Conservation (phyloP, 1,140 invertebrate genomes). For the Drosophila chauvacae region DNA sequence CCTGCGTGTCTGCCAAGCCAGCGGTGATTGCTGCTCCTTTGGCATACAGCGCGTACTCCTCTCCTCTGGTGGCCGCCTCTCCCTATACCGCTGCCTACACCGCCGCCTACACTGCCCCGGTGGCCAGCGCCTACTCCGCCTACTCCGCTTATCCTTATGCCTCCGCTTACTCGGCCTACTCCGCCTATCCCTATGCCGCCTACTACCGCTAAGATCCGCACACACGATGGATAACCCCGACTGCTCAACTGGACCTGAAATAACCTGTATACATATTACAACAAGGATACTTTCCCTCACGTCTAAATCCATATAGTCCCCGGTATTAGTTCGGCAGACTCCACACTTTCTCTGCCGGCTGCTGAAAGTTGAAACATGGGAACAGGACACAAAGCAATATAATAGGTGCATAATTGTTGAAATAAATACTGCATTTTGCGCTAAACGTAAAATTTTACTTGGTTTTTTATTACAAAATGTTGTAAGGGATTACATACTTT, state of each 20-base stretch:
- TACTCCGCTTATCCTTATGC: constrained; percentile 64
- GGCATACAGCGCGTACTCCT: constrained; percentile 85
- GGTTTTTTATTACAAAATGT: background rate
- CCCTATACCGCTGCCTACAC: constrained; percentile 78
- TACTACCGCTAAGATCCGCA: constrained; percentile 68
- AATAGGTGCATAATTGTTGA: constrained; percentile 40
- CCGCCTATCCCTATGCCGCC: constrained; percentile 71
- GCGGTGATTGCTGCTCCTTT: constrained; percentile 67
- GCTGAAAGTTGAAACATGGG: constrained; percentile 28
- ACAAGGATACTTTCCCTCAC: constrained; percentile 10
- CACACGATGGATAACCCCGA: background rate
- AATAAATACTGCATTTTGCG: constrained; percentile 75
- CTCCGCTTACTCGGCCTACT: constrained; percentile 57
- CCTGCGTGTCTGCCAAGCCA: constrained; percentile 78
- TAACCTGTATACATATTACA: background rate
- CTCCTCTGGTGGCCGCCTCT: constrained; percentile 70
- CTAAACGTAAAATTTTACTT: constrained; percentile 46
- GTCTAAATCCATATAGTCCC: constrained; percentile 8
- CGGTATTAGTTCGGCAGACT: constrained; percentile 44
- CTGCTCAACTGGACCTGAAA: constrained; percentile 15
- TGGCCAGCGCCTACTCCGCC: constrained; percentile 71
- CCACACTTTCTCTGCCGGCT: background rate
- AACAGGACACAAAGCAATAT: constrained; percentile 23
- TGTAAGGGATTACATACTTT: constrained; percentile 23
- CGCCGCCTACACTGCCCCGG: constrained; percentile 69